These are phyloP conservation scores for Hirtodrosophila duncani DNA, from an alignment of 2,888 invertebrate species.

Conservation along the genomic window DNA sequence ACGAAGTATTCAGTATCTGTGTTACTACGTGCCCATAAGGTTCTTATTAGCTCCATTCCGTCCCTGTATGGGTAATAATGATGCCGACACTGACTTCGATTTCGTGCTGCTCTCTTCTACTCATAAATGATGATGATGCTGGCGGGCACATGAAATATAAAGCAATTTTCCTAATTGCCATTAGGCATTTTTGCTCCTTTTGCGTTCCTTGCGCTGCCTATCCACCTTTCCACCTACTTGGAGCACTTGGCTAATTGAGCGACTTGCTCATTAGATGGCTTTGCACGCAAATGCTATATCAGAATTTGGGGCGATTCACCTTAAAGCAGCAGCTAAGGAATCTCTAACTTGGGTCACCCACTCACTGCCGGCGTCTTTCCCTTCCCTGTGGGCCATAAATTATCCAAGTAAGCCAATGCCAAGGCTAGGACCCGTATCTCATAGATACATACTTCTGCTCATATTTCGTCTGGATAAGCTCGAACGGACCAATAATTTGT, in stretches of 20 bases:
- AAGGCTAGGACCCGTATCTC: constrained; percentile 37
- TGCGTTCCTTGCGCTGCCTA: not conserved
- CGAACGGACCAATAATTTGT: constrained; percentile 12
- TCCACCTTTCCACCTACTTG: constrained; percentile 6
- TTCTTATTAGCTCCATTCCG: not conserved
- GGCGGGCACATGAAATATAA: constrained; percentile 69
- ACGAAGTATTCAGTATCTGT: too few species aligned
- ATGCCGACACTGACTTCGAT: not conserved
- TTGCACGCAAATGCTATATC: constrained; percentile 19
- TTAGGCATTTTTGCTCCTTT: constrained; percentile 69
- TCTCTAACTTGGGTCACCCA: constrained; percentile 2
- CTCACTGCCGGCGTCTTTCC: constrained; percentile 12
- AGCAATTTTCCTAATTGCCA: constrained; percentile 78
- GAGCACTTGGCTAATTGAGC: constrained; percentile 72
- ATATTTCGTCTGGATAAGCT: constrained; percentile 59
- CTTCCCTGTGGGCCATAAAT: constrained; percentile 56
- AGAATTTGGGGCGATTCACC: constrained; percentile 1
- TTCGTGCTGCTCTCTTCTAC: not conserved
- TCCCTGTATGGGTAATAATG: constrained; percentile 1
- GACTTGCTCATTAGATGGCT: constrained; percentile 75
- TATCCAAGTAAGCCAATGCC: constrained; percentile 58
- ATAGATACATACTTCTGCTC: constrained; percentile 61
- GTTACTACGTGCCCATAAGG: too few species aligned
- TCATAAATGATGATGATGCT: constrained; percentile 65
- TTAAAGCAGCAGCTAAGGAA: not conserved